Conservation (phyloP, 2,888 invertebrate genomes). For the Conchocele bisecta region DNA sequence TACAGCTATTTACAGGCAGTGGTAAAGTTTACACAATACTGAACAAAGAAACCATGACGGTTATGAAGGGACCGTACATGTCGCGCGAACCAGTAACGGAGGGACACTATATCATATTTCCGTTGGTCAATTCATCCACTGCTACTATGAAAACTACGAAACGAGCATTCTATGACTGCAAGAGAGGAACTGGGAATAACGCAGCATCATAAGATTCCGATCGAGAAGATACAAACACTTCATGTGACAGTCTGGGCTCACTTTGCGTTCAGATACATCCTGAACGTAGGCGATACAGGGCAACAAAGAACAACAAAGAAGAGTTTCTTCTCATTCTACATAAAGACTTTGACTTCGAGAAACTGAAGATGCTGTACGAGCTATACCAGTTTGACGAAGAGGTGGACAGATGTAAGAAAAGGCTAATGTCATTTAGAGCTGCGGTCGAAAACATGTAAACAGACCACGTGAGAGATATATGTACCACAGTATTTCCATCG, state of each 20-base stretch:
- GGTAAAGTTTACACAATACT: conserved; percentile 42
- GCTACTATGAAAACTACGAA: background rate
- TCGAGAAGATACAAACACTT: background rate
- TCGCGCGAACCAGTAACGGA: conserved; percentile 8
- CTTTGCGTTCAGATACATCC: conserved; percentile 32
- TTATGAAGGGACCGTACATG: conserved; percentile 43
- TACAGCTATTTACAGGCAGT: conserved; percentile 43
- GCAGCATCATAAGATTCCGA: conserved; percentile 30
- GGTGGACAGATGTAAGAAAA: conserved; percentile 17
- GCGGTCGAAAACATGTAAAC: too few species aligned
- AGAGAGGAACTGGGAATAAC: conserved; percentile 35
- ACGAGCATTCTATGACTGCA: conserved; percentile 36
- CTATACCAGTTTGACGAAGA: conserved; percentile 14
- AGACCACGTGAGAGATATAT: too few species aligned
- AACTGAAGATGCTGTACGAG: conserved; percentile 9
- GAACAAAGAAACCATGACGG: conserved; percentile 8
- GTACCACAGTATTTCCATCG: too few species aligned
- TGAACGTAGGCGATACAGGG: conserved; percentile 42
- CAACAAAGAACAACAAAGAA: conserved; percentile 21
- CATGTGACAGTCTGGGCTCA: conserved; percentile 37
- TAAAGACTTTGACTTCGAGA: conserved; percentile 17
- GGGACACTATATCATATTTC: conserved; percentile 33
- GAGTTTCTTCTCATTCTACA: background rate
- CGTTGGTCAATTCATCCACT: conserved; percentile 7
- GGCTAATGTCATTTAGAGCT: too few species aligned